Percentiles rank a stretch among this genome's conserved stretches.
Conservation (phyloP, 2,888 invertebrate species). For the Ophioninae sp. region DNA sequence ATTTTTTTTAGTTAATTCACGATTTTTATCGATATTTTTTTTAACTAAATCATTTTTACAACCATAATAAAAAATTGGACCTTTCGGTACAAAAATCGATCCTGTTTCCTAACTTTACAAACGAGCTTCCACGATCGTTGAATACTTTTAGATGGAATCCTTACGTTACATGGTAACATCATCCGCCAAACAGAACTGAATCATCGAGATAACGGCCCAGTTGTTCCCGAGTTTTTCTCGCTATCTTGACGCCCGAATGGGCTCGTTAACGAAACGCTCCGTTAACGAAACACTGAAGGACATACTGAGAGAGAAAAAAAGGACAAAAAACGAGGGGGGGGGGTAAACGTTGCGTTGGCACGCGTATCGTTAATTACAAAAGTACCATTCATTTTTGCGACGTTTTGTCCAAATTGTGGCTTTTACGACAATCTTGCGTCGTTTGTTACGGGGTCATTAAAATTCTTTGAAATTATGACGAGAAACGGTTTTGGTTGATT, state of each 20-base stretch:
- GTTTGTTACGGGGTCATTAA: neutral
- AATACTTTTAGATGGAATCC: too few relatives aligned
- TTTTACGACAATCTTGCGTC: neutral
- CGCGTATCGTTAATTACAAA: neutral
- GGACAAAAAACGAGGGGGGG: too few relatives aligned
- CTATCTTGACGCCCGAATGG: conserved; percentile 48
- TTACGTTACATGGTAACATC: too few relatives aligned
- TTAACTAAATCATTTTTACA: too few relatives aligned
- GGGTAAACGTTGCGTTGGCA: neutral
- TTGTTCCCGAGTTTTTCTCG: conserved; percentile 35
- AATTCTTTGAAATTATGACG: too few relatives aligned
- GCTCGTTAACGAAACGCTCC: conserved; percentile 53
- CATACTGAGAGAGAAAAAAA: neutral
- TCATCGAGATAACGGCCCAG: conserved; percentile 70
- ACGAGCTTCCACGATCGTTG: too few relatives aligned
- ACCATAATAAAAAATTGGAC: too few relatives aligned
- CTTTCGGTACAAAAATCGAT: too few relatives aligned
- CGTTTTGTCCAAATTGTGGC: neutral
- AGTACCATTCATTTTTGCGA: conserved; percentile 5
- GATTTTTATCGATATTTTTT: too few relatives aligned
- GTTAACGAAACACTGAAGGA: conserved; percentile 30
- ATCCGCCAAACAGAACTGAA: conserved; percentile 59
- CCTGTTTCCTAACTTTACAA: too few relatives aligned
- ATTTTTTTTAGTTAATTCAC: too few relatives aligned
- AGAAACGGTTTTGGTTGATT: too few relatives aligned